phyloP scores from a whole-genome alignment of 2,113 vertebrate species.

The Scomber colias region DNA sequence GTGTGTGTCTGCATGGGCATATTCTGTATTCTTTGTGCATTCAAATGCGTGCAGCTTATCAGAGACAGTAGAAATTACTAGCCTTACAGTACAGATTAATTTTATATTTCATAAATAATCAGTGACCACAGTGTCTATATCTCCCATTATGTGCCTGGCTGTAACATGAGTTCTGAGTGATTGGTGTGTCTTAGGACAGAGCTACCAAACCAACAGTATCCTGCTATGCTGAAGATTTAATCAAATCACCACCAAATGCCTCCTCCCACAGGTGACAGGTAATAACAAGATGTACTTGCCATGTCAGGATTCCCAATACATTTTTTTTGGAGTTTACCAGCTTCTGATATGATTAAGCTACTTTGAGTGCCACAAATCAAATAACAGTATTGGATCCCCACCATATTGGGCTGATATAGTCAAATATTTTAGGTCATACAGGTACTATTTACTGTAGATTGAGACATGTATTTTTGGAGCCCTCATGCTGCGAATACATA shows the following conservation, averaged over 20 bases:
- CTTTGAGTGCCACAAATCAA: neutral
- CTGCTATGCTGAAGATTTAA: too few relatives aligned
- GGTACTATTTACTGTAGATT: too few relatives aligned
- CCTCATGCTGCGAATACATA: neutral
- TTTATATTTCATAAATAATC: neutral
- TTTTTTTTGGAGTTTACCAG: too few relatives aligned
- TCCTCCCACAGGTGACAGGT: too few relatives aligned
- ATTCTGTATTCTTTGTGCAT: neutral
- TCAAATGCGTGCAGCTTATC: conserved; percentile 19
- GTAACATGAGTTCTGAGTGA: neutral
- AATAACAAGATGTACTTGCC: too few relatives aligned
- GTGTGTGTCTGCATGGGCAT: neutral
- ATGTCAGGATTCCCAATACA: too few relatives aligned
- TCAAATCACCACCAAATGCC: too few relatives aligned
- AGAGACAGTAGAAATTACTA: neutral
- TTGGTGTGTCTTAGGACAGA: neutral
- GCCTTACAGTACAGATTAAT: neutral
- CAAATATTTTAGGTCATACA: too few relatives aligned
- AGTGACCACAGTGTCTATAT: neutral
- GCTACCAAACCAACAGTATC: neutral
- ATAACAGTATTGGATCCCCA: neutral
- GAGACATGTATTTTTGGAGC: neutral
- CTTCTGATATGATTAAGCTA: too few relatives aligned
- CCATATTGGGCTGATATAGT: neutral
- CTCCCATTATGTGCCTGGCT: neutral